Evolutionary conservation across 2,797 vertebrate species (phyloP), one percentile per base, ranked within the genome.

Genomic region (Chaetophractus vellerosus): DNA sequence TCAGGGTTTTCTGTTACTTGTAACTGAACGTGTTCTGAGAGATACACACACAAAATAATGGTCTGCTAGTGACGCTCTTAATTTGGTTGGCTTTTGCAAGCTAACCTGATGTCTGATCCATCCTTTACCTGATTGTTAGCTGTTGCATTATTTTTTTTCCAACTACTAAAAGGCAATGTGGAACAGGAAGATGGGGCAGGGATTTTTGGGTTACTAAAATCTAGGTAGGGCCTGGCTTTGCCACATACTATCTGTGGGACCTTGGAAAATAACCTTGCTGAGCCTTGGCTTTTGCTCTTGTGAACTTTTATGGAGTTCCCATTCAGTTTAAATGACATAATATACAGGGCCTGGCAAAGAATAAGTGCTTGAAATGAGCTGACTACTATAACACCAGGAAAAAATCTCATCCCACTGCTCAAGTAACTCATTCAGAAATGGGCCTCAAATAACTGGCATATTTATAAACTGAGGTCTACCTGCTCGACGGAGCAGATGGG

Each of bases 1-100:
- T 89, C 38, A 66, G 15, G 24, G n/a, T 78, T 80, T 88, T 91
- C 52, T 69, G 21, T 68, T 92, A 63, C 28, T 75, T 76, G 28
- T 80, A 90, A 85, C 31, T 80, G 31, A 87, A 59, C 26, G 15
- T 12, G 19, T 59, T 5, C 31, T 36, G 59, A 90, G 11, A 90
- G 14, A 41, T 41, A 71, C 0, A n/a, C 71, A 59, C 9, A 38
- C 38, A 89, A 33, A 31, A 21, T 2, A 61, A 23, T 5, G 9
- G 50, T 57, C 14, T 88, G n/a, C 15, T 21, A 76, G 38, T 19
- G 41, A 82, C 26, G 16, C 63, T 88, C 5, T 88, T 28, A 45
- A 68, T 21, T n/a, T 38, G n/a, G 63, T 48, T 19, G 21, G 2
- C 8, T 90, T 88, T 50, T 69, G 21, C 23, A 91, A 81, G 15